A percentile compares a stretch with the other conserved stretches of the same genome.
Evolutionary conservation across 2,113 vertebrate species (phyloP).

Genomic region (Syrrhaptes paradoxus): DNA sequence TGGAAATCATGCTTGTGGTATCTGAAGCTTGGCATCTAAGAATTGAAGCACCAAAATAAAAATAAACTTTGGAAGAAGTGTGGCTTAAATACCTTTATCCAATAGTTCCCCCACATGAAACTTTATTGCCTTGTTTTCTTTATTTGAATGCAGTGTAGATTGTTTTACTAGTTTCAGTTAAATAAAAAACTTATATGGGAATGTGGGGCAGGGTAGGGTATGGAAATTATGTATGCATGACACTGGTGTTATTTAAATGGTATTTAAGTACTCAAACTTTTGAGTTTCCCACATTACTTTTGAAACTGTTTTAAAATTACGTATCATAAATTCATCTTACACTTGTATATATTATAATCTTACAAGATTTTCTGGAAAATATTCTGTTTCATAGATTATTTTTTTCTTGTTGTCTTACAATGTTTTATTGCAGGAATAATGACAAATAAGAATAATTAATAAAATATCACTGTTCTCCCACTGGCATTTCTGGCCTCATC

Average conservation of each 20-base stretch:
- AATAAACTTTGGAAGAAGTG: neutral
- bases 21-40: neutral
- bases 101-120: neutral
- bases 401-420: neutral
- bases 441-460: neutral
- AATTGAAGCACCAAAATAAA: neutral
- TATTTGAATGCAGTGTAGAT: neutral
- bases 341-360: neutral
- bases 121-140: neutral
- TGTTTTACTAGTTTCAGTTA: neutral
- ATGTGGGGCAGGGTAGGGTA: neutral
- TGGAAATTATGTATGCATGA: neutral
- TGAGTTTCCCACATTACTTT: neutral
- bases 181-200: neutral
- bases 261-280: neutral
- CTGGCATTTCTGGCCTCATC: constrained; percentile 45
- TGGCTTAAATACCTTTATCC: neutral
- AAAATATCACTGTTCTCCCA: constrained; percentile 35
- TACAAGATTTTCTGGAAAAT: neutral
- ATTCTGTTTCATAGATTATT: neutral
- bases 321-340: neutral
- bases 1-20: neutral
- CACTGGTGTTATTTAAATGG: neutral
- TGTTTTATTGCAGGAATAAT: constrained; percentile 1
- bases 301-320: neutral